Percentiles rank a stretch among this genome's conserved stretches.
phyloP scores from a whole-genome alignment of 2,797 vertebrate genomes.

The Sylvilagus floridanus region DNA sequence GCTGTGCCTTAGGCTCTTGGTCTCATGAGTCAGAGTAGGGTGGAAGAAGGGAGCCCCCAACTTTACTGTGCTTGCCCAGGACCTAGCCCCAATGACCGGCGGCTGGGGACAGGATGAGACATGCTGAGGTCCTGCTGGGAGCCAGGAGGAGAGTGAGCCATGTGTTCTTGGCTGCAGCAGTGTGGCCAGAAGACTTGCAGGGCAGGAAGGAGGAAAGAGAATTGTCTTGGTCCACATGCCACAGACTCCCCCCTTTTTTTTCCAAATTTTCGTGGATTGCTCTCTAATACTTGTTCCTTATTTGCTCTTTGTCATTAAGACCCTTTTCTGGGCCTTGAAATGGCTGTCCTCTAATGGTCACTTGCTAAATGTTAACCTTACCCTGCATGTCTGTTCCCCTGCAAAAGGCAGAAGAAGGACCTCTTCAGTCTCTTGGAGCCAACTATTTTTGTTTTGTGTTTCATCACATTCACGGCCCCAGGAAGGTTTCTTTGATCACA shows the following conservation, averaged over 20 bases:
- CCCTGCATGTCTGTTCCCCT: background rate
- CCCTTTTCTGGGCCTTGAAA: constrained; percentile 17
- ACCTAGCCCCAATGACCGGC: background rate
- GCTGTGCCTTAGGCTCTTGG: background rate
- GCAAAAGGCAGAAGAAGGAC: background rate
- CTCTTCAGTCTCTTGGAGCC: background rate
- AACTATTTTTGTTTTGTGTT: constrained; percentile 7
- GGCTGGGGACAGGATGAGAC: background rate
- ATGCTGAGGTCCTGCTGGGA: background rate
- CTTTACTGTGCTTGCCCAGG: background rate
- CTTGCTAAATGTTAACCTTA: constrained; percentile 14
- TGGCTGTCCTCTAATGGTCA: background rate
- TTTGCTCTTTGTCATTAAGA: background rate
- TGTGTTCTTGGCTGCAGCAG: background rate
- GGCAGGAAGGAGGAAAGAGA: background rate
- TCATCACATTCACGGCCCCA: background rate
- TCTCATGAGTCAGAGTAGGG: background rate
- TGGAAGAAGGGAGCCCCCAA: background rate
- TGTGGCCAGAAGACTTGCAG: background rate
- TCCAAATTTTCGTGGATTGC: background rate
- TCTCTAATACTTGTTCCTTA: background rate
- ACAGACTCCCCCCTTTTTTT: background rate
- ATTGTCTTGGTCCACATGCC: background rate
- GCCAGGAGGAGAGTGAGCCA: background rate
- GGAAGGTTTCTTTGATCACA: background rate